Evolutionary conservation across 2,797 vertebrate genomes (phyloP), one percentile per base, ranked within the genome.

Genomic region (Protosalanx chinensis): DNA sequence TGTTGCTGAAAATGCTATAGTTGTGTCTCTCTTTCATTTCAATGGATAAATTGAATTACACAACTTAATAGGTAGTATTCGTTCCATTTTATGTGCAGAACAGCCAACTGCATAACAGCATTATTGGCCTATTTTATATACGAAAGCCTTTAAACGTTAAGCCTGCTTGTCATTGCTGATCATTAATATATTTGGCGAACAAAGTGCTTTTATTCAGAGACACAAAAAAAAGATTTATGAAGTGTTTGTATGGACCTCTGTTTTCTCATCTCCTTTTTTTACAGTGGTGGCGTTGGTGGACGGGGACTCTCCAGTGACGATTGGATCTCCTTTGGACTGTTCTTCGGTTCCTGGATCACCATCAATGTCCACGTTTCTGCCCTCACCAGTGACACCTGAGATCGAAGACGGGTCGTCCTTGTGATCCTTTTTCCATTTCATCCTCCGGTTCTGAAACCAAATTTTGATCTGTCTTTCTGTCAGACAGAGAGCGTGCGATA

Each of bases 351-450:
- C 67, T 51, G 59, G 35, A 15, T 64, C 84, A 2, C 76, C 79
- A 1, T 88, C 75, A 1, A 85, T 72, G 57, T 86, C 84, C 23
- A 8, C 71, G 0, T 59, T 27, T 4, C 12, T 49, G 18, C 23
- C 32, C 56, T 90, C 73, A 10, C 2, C 84, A 51, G 51, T 88
- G 30, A 72, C 23, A 58, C 30, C 75, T 51, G 29, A 84, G 77
- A 8, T 75, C 77, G 18, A 82, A 76, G 41, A 29, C 5, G 20
- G 60, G 3, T 93, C 92, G 4, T 92, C 92, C 74, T 94, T 95
- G 76, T 95, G 90, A 64, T 95, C 94, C 41, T 96, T 96, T 89
- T 96, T 96, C 95, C 95, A 95, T 72, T 96, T 96, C 95, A 96
- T 96, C 82, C 95, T 93, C 29, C 94, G 92, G 84, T 97, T 97